These are phyloP conservation scores for Semotilus atromaculatus DNA, from an alignment of 2,797 vertebrate species.

Conservation along the genomic window DNA sequence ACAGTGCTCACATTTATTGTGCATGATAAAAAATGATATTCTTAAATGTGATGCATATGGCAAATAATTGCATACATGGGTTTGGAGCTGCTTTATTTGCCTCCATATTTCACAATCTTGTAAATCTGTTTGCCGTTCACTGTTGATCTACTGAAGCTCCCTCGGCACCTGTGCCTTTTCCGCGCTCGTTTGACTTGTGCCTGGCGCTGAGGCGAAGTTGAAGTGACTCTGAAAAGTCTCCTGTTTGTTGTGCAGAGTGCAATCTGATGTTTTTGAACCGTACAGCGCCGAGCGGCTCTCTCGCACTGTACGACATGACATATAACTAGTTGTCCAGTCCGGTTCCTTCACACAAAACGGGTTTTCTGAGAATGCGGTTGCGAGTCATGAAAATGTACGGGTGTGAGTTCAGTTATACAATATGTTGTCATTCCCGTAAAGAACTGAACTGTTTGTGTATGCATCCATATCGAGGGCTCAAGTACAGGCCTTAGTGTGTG, in stretches of 20 bases:
- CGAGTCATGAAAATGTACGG: neutral
- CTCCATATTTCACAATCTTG: neutral
- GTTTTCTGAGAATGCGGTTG: neutral
- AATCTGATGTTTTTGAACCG: neutral
- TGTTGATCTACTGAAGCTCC: neutral
- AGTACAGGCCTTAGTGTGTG: neutral
- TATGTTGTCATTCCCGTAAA: neutral
- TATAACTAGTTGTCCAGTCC: neutral
- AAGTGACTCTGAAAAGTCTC: neutral
- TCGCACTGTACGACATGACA: neutral
- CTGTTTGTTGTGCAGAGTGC: too few species aligned
- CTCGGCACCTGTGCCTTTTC: too few species aligned
- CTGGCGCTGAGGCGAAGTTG: neutral
- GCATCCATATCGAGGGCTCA: neutral
- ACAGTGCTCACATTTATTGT: neutral
- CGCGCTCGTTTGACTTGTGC: neutral
- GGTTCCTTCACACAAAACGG: neutral
- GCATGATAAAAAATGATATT: neutral
- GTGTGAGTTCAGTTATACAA: neutral
- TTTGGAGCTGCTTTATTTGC: neutral
- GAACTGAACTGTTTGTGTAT: neutral
- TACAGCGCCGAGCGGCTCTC: too few species aligned
- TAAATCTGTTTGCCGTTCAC: neutral
- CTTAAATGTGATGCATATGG: neutral
- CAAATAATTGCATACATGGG: neutral